Evolutionary conservation across 2,113 vertebrate species (phyloP).

Genomic region (Hemichromis elongatus): DNA sequence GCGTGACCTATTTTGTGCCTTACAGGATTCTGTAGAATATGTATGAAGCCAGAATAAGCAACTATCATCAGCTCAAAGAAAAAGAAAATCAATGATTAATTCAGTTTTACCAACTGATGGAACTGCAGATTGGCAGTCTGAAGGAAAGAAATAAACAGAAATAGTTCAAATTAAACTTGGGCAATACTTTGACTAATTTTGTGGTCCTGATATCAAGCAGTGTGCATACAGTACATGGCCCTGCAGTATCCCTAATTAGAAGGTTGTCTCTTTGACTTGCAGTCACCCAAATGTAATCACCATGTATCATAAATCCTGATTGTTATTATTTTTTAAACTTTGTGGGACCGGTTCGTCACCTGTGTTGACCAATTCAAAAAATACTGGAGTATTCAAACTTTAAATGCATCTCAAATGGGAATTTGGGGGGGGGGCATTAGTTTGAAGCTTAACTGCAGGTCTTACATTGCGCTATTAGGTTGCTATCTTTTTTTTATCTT

Average conservation of each 20-base stretch:
- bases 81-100: not conserved
- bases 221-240: not conserved
- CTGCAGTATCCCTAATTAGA: not conserved
- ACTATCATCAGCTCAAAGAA: not conserved
- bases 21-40: not conserved
- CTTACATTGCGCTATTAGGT: not conserved
- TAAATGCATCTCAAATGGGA: not conserved
- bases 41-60: not conserved
- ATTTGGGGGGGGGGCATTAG: not conserved
- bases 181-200: not conserved
- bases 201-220: not conserved
- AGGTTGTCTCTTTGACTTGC: not conserved
- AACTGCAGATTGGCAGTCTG: not conserved
- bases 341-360: fast-evolving
- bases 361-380: not conserved
- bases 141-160: not conserved
- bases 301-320: not conserved
- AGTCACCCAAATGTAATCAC: not conserved
- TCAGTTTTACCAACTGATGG: not conserved
- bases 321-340: not conserved
- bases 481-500: not conserved
- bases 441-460: not conserved
- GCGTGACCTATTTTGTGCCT: not conserved
- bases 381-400: not conserved
- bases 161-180: not conserved